These are phyloP conservation scores for Myotis daubentonii DNA, from an alignment of 2,797 vertebrate species.

Conservation along the genomic window DNA sequence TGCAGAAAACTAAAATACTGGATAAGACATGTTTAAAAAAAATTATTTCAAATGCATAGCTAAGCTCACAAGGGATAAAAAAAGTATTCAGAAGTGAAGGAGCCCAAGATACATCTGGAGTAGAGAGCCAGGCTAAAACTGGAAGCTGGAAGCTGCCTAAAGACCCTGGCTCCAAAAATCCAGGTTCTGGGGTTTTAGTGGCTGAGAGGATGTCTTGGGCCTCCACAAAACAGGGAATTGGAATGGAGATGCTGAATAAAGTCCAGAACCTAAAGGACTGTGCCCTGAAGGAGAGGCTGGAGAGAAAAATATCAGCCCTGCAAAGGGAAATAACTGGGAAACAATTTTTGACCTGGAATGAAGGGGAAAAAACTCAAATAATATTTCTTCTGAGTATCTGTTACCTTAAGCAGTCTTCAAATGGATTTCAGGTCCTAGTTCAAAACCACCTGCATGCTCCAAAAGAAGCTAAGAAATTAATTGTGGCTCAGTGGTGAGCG, in stretches of 20 bases:
- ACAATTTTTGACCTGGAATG: conserved; percentile 15
- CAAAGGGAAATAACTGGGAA: background rate
- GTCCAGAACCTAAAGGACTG: background rate
- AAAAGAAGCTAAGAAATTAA: background rate
- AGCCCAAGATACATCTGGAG: background rate
- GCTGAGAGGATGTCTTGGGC: background rate
- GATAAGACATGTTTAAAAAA: background rate
- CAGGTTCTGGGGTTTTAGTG: background rate
- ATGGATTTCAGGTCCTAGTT: background rate
- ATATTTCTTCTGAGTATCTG: conserved; percentile 2
- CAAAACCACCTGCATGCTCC: background rate
- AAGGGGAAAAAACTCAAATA: background rate
- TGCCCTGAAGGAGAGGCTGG: background rate
- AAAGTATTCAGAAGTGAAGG: background rate
- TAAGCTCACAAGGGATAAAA: conserved; percentile 24
- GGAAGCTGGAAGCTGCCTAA: conserved; percentile 29
- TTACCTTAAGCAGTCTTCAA: conserved; percentile 30
- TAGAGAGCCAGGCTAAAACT: background rate
- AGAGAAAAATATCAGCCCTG: conserved; percentile 29
- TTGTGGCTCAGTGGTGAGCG: no score
- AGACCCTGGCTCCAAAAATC: background rate
- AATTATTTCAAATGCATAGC: conserved; percentile 47
- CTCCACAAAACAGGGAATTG: background rate
- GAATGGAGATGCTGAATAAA: conserved; percentile 21
- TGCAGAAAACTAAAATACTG: conserved; percentile 8